phyloP scores from a whole-genome alignment of 2,797 vertebrate genomes.

The Limnodromus scolopaceus region DNA sequence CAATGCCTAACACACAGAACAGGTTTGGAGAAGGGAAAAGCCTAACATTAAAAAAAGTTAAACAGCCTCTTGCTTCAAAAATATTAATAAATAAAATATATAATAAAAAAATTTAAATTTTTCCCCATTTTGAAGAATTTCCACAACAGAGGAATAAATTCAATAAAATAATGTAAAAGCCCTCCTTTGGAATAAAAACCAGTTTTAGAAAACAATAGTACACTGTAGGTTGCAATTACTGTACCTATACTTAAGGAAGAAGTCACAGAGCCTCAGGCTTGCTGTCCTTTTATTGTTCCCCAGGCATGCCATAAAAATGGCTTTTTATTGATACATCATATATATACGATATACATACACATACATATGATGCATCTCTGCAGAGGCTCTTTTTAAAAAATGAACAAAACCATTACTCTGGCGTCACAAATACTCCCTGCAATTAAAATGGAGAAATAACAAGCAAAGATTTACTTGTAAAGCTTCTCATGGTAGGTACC shows the following conservation, averaged over 20 bases:
- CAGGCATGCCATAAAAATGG: neutral
- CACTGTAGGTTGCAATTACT: neutral
- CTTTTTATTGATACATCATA: neutral
- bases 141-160: constrained; percentile 37
- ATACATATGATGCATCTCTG: neutral
- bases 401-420: rapidly evolving
- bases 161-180: constrained; percentile 35
- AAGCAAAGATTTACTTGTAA: neutral
- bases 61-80: constrained; percentile 4
- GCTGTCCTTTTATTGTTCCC: neutral
- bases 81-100: constrained; percentile 35
- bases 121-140: constrained; percentile 9
- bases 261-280: neutral
- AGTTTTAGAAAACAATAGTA: constrained; percentile 20
- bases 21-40: neutral
- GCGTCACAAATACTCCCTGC: neutral
- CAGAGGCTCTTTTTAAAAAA: neutral
- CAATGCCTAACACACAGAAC: constrained; percentile 25
- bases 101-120: neutral
- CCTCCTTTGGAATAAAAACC: constrained; percentile 37
- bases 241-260: neutral
- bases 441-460: neutral
- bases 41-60: neutral
- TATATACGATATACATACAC: neutral
- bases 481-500: neutral